A percentile compares a stretch with the other conserved stretches of the same genome.
These are phyloP conservation scores for Phyllostomus hastatus DNA, from an alignment of 2,113 vertebrate genomes.

Conservation along the genomic window DNA sequence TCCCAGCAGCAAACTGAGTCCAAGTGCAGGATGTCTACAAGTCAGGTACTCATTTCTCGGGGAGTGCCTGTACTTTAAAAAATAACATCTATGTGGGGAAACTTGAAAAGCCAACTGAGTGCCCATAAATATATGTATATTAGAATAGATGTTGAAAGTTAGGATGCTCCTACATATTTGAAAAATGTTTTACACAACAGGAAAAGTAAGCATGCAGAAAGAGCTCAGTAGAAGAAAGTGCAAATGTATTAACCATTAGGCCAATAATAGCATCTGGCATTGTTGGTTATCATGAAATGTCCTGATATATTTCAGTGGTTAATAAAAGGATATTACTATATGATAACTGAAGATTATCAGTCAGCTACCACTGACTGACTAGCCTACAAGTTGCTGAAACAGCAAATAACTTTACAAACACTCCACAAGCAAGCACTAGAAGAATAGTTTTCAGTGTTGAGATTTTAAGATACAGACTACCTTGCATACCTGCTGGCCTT, in stretches of 20 bases:
- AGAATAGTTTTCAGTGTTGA: not conserved
- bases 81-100: not conserved
- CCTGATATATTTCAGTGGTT: slow-evolving; percentile 63
- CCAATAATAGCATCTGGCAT: slow-evolving; percentile 53
- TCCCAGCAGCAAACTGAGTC: not conserved
- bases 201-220: slow-evolving; percentile 26
- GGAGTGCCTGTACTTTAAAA: not conserved
- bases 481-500: not conserved
- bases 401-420: slow-evolving; percentile 58
- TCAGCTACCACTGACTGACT: slow-evolving; percentile 11
- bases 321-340: slow-evolving; percentile 61
- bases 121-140: slow-evolving; percentile 42
- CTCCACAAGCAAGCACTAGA: slow-evolving; percentile 38
- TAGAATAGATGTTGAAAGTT: slow-evolving; percentile 59
- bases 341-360: slow-evolving; percentile 45
- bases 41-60: not conserved
- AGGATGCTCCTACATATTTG: slow-evolving; percentile 41
- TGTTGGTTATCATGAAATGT: slow-evolving; percentile 34
- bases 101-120: slow-evolving; percentile 14
- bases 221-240: slow-evolving; percentile 36
- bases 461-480: slow-evolving; percentile 27
- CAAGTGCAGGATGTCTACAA: not conserved
- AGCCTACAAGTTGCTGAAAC: slow-evolving; percentile 62
- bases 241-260: slow-evolving; percentile 58
- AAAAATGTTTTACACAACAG: slow-evolving; percentile 59